These are phyloP conservation scores for Hypanus sabinus DNA, from an alignment of 2,113 vertebrate species.

Conservation along the genomic window DNA sequence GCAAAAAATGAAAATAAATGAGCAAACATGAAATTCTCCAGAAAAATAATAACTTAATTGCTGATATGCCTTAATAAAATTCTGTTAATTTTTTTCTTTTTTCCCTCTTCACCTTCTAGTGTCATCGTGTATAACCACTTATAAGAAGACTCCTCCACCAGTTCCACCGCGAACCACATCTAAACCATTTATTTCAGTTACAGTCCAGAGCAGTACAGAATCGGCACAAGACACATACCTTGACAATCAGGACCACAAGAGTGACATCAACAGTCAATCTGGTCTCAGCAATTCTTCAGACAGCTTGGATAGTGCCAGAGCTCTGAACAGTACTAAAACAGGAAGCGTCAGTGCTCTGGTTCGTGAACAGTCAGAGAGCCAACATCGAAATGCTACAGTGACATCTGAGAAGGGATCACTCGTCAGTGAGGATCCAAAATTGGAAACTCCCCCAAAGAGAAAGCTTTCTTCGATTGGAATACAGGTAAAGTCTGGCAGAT, in stretches of 20 bases:
- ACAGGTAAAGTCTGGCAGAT: conserved; percentile 66
- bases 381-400: conserved; percentile 64
- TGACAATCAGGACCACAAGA: conserved; percentile 88
- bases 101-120: conserved; percentile 55
- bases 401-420: conserved; percentile 71
- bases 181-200: conserved; percentile 97
- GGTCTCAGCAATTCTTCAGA: conserved; percentile 95
- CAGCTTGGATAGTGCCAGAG: conserved; percentile 89
- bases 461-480: conserved; percentile 98
- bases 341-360: conserved; percentile 54
- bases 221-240: conserved; percentile 95
- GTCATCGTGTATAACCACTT: conserved; percentile 89
- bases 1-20: neutral
- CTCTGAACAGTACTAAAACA: conserved; percentile 78
- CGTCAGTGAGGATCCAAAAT: conserved; percentile 66
- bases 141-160: conserved; percentile 92
- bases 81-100: conserved; percentile 37
- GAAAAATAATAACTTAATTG: neutral
- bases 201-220: conserved; percentile 97
- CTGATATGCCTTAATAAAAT: neutral
- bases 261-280: conserved; percentile 90
- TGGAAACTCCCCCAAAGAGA: conserved; percentile 72
- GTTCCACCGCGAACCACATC: conserved; percentile 94
- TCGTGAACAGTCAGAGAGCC: conserved; percentile 52
- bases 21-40: neutral